Evolutionary conservation across 2,113 vertebrate species (phyloP), one percentile per base, ranked within the genome.

Genomic region (Machaerirhynchus nigripectus): DNA sequence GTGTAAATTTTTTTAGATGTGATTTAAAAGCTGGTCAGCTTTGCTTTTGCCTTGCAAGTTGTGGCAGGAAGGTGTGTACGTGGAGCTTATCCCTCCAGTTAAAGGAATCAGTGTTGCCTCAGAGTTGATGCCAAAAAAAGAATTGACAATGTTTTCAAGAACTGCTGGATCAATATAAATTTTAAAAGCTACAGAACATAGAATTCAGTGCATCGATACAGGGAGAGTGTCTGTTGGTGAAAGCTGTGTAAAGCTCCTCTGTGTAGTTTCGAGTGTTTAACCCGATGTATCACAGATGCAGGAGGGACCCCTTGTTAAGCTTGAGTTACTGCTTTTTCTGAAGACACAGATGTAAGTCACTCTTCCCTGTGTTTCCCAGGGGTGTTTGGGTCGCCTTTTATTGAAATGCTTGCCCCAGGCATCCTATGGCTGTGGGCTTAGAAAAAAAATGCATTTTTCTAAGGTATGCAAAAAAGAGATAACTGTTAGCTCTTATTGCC

Each of bases 241-340:
- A 53, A 55, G 42, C 18, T 90, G 9, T 39, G 22, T 37, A 81
- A 40, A 81, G 60, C 93, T 84, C 12, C 31, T 81, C 68, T 84
- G 31, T 86, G 76, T 75, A 40, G 76, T 88, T 90, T 21, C 20
- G 64, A 55, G 39, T 67, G 24, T 86, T 94, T 70, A 84, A 88
- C 42, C 18, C 1, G 0, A 15, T 60, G 28, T 31, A 56, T 84
- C 19, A 33, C 37, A 71, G 64, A 87, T 81, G 44, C 64, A 71
- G 56, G 37, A 68, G 50, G 56, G 44, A 73, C 23, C 28, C 26
- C 37, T 86, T 23, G 7, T 60, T 89, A 84, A 42, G 56, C 46
- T 24, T 76, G 57, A 83, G 42, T 85, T 79, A 64, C 37, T 95
- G 67, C 23, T 42, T 82, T 87, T 87, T 80, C 46, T 78, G n/a